Base-by-base conservation (phyloP, 2,113 vertebrate genomes). In the Embiotoca jacksoni region DNA sequence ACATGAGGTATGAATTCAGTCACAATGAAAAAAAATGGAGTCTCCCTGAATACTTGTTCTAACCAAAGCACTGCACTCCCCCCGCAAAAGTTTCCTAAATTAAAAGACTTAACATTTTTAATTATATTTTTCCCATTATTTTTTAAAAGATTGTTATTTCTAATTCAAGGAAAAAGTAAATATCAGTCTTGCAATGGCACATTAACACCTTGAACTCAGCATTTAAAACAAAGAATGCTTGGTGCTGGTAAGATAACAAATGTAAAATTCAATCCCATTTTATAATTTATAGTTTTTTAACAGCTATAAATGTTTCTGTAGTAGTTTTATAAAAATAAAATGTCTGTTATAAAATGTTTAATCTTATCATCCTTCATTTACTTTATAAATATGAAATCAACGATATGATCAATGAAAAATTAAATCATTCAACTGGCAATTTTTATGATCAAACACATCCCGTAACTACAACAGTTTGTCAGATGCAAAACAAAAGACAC, bases 371-470 rank as follows among this genome's bases (percentile, higher is more conserved):
- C 39, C 50, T n/a, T 14, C 9, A 16, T 52, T 71, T 14, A 44
- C 58, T 67, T 53, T 47, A 60, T 73, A 67, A 46, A 14, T 50
- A 59, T 3, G 33, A 69, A 33, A 82, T 73, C 4, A 81, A 53
- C 33, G 16, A 72, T 4, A 23, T 56, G 7, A 64, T 60, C 33
- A 7, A 44, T 74, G 52, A 41, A 53, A 75, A 75, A 70, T 23
- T 0, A 78, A 75, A 74, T 10, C 44, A 58, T 59, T 77, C 50
- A 63, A 56, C 31, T 46, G 37, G 50, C 50, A 56, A 62, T 59
- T 63, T 47, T 4, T 83, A 84, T 50, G 55, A 89, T 81, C 82
- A 73, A 89, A 88, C 36, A 66, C 7, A 56, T 63, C 52, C 47
- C 36, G 68, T 62, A 53, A 65, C 61, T 63, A 33, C 50, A 68